Evolutionary conservation across 2,113 vertebrate genomes (phyloP), one percentile per base, ranked within the genome.

Genomic region (Clarias macrocephalus): DNA sequence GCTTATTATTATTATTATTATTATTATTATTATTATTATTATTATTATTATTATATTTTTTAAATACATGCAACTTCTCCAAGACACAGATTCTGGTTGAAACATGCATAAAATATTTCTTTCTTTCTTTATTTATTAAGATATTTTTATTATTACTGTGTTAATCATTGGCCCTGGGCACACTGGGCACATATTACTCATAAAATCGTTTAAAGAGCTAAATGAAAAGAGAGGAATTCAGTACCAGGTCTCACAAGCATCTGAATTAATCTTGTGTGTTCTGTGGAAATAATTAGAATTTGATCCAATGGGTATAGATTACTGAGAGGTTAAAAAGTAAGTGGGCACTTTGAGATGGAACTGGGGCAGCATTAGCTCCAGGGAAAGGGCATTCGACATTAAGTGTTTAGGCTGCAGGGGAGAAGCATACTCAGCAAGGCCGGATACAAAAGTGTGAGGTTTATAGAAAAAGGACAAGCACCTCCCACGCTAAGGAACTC

Each of bases 401-500:
- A 85, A 59, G 37, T 72, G 42, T 73, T 82, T 80, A 80, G 76
- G 75, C 57, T 59, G 18, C 59, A 63, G 76, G 79, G 62, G 73
- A 72, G 28, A 66, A 60, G 57, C 57, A 48, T 63, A 42, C 54
- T 75, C 70, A 70, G 83, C 7, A 62, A 86, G 79, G 70, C 80
- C 21, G 25, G 73, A 28, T 37, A 62, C 80, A 62, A 65, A 37
- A 83, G n/a, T 57, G 6, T 25, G 21, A n/a, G 48, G 75, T 86
- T 89, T n/a, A 83, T 54, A 85, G 75, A 66, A 60, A 30, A 54
- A 68, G 19, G 48, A 86, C 23, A 68, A 88, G 13, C 80, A 3
- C 75, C 82, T 82, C 84, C 77, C 79, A 85, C 65, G 23, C 79
- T 85, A 86, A 87, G 83, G 13, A 42, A 81, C 28, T 60, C 81